Evolutionary conservation across 2,113 vertebrate genomes (phyloP).

Genomic region (Rhineura floridana): DNA sequence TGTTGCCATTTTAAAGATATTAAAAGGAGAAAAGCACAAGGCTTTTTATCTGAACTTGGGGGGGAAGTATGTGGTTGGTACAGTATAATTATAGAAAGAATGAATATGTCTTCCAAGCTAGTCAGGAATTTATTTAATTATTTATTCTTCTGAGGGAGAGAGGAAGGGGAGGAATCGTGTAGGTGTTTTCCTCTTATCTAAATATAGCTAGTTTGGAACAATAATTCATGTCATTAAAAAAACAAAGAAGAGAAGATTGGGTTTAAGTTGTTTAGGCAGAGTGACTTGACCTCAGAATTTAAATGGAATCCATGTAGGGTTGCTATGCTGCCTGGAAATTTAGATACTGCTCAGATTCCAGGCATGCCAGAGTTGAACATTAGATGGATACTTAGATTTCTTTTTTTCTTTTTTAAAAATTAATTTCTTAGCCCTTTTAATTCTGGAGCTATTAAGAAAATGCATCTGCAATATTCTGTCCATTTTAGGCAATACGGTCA

Average conservation of each 20-base stretch:
- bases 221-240: background rate
- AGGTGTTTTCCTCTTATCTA: background rate
- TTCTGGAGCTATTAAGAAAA: background rate
- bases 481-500: background rate
- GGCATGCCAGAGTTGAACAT: background rate
- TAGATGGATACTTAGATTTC: background rate
- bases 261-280: background rate
- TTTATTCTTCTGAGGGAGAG: background rate
- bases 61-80: rapidly evolving
- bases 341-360: background rate
- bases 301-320: background rate
- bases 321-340: background rate
- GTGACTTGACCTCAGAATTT: background rate
- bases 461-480: background rate
- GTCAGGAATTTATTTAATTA: background rate
- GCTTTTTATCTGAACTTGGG: background rate
- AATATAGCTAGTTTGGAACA: slow-evolving; percentile 6
- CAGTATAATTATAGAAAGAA: background rate
- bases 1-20: background rate
- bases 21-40: background rate
- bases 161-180: slow-evolving; percentile 5
- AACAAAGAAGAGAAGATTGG: background rate
- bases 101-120: background rate
- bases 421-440: background rate
- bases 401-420: background rate